Evolutionary conservation across 2,888 invertebrate genomes (phyloP), one percentile per base, ranked within the genome.

Genomic region (Chorisops tibialis): DNA sequence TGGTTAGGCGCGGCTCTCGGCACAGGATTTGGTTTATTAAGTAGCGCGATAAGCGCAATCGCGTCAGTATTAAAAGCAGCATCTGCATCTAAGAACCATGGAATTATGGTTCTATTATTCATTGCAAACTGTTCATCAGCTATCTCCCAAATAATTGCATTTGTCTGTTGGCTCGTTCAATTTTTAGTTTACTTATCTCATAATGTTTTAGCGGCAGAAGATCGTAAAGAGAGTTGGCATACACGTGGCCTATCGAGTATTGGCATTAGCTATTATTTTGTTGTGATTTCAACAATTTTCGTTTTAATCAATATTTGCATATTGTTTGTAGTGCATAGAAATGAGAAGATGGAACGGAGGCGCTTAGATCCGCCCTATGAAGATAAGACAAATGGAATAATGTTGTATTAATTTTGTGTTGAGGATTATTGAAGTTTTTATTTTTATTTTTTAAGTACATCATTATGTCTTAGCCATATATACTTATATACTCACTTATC

Each of bases 81-180:
- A 2, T 79, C 78, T 1, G 72, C 75, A 2, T 72, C 75, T 2
- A 78, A 77, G 62, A 74, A 74, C 11, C 72, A 71, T 2, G 74
- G 73, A 19, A 75, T 73, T 11, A 75, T 78, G 75, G 63, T 75
- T 11, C 64, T 79, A 3, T 66, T 79, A 2, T 67, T 79, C 51
- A 70, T 73, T 2, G 72, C 78, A 7, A 79, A 79, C 65, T 70
- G 75, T 11, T 71, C 75, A 1, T 72, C 78, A 87, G 94, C 90
- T 67, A 72, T 89, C 22, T 86, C 88, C 70, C 87, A 89, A 72
- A 74, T 90, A 30, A 83, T 87, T 21, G 90, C 91, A 11, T 84
- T 91, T 66, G 81, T 87, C 24, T 85, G 92, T 62, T 96, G 93
- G 93, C 80, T 91, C 66, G 86, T 87, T 24, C 91, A 95, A 78